Conservation (phyloP, 2,113 vertebrate genomes). For the Hydrochoerus hydrochaeris region DNA sequence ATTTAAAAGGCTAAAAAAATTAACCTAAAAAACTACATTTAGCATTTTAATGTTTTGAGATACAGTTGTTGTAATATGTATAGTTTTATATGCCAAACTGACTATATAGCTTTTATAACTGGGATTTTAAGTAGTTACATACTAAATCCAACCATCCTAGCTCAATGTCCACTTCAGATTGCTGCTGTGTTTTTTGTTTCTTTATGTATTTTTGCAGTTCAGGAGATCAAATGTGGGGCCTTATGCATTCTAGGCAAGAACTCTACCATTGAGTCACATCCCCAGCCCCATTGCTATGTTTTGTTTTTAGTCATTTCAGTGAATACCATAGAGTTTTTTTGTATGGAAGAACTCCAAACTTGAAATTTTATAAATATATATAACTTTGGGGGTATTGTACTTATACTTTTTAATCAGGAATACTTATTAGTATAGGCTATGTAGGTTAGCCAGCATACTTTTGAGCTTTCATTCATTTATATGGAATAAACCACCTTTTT, state of each 20-base stretch:
- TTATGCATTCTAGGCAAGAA: background rate
- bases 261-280: background rate
- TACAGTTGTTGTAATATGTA: background rate
- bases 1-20: background rate
- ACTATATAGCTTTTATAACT: background rate
- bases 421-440: slow-evolving; percentile 25
- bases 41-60: slow-evolving; percentile 21
- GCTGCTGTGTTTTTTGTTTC: background rate
- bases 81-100: slow-evolving; percentile 46
- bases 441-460: background rate
- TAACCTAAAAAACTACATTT: background rate
- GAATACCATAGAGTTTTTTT: background rate
- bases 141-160: background rate
- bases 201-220: background rate
- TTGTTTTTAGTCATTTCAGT: slow-evolving; percentile 30
- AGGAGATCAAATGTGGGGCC: background rate
- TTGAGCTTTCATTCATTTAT: background rate
- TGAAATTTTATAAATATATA: slow-evolving; percentile 41
- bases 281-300: background rate
- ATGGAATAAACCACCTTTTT: slow-evolving; percentile 6
- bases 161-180: background rate
- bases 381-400: background rate
- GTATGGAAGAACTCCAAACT: slow-evolving; percentile 18
- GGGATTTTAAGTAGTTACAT: slow-evolving; percentile 23
- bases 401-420: slow-evolving; percentile 27